phyloP scores from a whole-genome alignment of 2,797 vertebrate species.

The Cuniculus paca region DNA sequence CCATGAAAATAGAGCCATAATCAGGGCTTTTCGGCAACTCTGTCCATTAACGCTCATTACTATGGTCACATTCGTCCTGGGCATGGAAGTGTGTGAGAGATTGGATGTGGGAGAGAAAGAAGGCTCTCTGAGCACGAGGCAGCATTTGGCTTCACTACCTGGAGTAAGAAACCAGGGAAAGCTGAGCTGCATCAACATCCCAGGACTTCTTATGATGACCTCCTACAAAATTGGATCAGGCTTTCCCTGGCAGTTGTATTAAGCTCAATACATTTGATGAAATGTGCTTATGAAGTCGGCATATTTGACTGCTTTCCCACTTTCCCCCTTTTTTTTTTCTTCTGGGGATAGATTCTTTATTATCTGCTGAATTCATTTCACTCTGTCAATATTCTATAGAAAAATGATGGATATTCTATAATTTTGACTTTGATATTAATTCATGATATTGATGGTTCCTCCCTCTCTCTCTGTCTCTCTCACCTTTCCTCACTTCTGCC shows the following conservation, averaged over 20 bases:
- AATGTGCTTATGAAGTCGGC: slow-evolving; percentile 64
- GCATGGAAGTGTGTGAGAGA: background rate
- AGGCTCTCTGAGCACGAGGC: background rate
- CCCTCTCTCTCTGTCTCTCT: slow-evolving; percentile 44
- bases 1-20: background rate
- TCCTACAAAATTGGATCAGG: slow-evolving; percentile 79
- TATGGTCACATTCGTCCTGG: slow-evolving; percentile 14
- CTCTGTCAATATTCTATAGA: slow-evolving; percentile 78
- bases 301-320: slow-evolving; percentile 41
- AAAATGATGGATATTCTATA: slow-evolving; percentile 73
- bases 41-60: slow-evolving; percentile 52
- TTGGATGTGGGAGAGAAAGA: background rate
- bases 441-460: slow-evolving; percentile 69
- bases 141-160: slow-evolving; percentile 28
- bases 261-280: slow-evolving; percentile 83
- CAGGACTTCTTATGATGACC: slow-evolving; percentile 71
- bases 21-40: slow-evolving; percentile 37
- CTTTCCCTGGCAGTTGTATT: slow-evolving; percentile 77
- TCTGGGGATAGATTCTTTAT: slow-evolving; percentile 63
- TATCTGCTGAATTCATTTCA: slow-evolving; percentile 82
- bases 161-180: slow-evolving; percentile 33
- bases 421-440: slow-evolving; percentile 80
- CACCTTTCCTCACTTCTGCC: slow-evolving; percentile 8
- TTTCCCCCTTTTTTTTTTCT: background rate
- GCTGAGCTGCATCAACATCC: slow-evolving; percentile 53